A percentile compares a stretch with the other conserved stretches of the same genome.
Evolutionary conservation across 2,888 invertebrate genomes (phyloP).

Genomic region (Perizoma affinitatum): DNA sequence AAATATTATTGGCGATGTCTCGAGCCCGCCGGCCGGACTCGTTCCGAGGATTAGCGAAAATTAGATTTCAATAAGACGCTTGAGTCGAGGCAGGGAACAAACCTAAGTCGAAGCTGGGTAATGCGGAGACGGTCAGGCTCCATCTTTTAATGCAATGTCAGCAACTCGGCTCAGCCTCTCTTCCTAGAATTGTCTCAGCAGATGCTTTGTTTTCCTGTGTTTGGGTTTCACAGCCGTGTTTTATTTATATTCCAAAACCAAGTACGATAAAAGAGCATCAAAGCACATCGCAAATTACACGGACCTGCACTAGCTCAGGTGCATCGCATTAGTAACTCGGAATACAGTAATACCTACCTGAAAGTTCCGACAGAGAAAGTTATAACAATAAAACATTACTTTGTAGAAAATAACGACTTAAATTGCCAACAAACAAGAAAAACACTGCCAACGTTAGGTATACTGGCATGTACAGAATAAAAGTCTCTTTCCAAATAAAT

Average conservation of each 20-base stretch:
- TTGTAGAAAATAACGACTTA: conserved; percentile 35
- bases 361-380: conserved; percentile 22
- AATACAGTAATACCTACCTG: conserved; percentile 19
- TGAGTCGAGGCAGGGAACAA: conserved; percentile 69
- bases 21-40: conserved; percentile 56
- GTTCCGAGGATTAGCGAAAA: conserved; percentile 79
- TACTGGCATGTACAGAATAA: conserved; percentile 63
- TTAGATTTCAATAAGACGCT: conserved; percentile 83
- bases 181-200: conserved; percentile 30
- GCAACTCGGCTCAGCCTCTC: conserved; percentile 43
- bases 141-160: conserved; percentile 73
- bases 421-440: conserved; percentile 54
- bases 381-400: conserved; percentile 22
- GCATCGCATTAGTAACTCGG: conserved; percentile 22
- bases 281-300: conserved; percentile 3
- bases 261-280: background rate
- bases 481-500: conserved; percentile 75
- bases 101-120: conserved; percentile 71
- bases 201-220: conserved; percentile 5
- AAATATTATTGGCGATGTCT: conserved; percentile 68
- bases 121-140: conserved; percentile 74
- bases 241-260: background rate
- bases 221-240: background rate
- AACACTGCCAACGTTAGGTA: conserved; percentile 61
- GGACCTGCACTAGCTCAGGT: background rate